These are phyloP conservation scores for Phalanger gymnotis DNA, from an alignment of 2,797 vertebrate species.

Conservation along the genomic window DNA sequence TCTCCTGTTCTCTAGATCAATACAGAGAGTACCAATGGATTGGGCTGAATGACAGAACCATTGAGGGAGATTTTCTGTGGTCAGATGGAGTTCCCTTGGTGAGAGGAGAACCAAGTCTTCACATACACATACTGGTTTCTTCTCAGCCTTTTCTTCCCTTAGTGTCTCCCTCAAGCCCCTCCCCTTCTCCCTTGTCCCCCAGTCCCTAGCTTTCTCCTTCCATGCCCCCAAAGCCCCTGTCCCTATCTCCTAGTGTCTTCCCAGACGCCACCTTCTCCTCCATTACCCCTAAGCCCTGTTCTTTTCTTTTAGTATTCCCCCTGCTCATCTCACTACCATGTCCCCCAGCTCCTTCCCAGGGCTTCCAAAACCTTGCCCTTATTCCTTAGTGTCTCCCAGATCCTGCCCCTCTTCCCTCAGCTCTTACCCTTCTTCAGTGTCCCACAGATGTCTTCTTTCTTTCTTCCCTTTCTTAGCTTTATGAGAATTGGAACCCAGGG, in stretches of 20 bases:
- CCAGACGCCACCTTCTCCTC: not conserved
- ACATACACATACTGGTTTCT: not conserved
- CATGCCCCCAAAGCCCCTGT: not conserved
- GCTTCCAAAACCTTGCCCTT: not conserved
- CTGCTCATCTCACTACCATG: not conserved
- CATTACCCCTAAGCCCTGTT: too few relatives aligned
- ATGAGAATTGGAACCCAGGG: constrained; percentile 94
- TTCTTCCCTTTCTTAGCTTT: constrained; percentile 85
- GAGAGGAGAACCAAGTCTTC: constrained; percentile 69
- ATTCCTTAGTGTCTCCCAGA: not conserved
- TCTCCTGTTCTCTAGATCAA: constrained; percentile 83
- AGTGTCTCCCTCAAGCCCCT: not conserved
- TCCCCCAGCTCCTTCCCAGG: not conserved
- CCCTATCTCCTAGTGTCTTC: not conserved
- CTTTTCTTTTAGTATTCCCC: not conserved
- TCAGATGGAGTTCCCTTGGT: constrained; percentile 95
- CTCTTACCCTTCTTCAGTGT: not conserved
- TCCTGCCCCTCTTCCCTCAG: not conserved
- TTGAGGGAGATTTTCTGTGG: constrained; percentile 97
- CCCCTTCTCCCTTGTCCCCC: too few relatives aligned
- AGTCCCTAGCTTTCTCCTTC: not conserved
- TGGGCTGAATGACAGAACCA: constrained; percentile 95
- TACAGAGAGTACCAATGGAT: constrained; percentile 97
- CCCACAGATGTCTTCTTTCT: not conserved
- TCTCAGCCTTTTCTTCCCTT: not conserved